Evolutionary conservation across 2,113 vertebrate species (phyloP).

Genomic region (Podiceps cristatus): DNA sequence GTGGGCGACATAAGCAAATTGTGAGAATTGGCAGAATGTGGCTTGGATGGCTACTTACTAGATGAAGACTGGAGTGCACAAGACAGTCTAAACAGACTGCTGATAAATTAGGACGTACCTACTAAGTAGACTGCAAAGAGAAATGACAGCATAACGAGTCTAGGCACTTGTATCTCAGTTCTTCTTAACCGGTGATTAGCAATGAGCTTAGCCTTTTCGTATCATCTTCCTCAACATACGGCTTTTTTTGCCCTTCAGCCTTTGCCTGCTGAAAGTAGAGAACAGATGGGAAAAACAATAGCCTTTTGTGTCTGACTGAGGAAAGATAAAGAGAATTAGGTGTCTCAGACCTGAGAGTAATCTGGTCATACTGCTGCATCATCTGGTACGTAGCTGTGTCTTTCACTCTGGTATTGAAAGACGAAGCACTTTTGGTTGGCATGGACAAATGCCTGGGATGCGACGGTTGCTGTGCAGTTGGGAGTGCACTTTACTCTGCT

Average conservation of each 20-base stretch:
- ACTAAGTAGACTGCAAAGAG: neutral
- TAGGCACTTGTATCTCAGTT: neutral
- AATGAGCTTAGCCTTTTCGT: neutral
- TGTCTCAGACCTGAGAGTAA: neutral
- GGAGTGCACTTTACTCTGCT: neutral
- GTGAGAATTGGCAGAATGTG: conserved; percentile 46
- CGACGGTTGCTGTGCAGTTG: neutral
- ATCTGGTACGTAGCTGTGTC: accelerated
- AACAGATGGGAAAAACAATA: neutral
- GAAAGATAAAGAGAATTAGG: neutral
- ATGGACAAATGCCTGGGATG: accelerated
- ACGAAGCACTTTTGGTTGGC: neutral
- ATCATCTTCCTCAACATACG: neutral
- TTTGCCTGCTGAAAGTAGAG: neutral
- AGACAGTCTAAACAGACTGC: conserved; percentile 46
- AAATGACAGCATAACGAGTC: neutral
- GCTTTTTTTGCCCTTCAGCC: neutral
- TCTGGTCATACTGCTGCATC: neutral
- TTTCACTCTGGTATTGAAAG: neutral
- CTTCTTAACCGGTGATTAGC: neutral
- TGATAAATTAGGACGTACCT: conserved; percentile 11
- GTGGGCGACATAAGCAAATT: conserved; percentile 55
- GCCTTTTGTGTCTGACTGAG: neutral
- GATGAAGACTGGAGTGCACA: neutral
- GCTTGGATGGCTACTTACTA: conserved; percentile 56